Evolutionary conservation across 2,888 invertebrate genomes (phyloP), one percentile per base, ranked within the genome.

Genomic region (Congeria kusceri): DNA sequence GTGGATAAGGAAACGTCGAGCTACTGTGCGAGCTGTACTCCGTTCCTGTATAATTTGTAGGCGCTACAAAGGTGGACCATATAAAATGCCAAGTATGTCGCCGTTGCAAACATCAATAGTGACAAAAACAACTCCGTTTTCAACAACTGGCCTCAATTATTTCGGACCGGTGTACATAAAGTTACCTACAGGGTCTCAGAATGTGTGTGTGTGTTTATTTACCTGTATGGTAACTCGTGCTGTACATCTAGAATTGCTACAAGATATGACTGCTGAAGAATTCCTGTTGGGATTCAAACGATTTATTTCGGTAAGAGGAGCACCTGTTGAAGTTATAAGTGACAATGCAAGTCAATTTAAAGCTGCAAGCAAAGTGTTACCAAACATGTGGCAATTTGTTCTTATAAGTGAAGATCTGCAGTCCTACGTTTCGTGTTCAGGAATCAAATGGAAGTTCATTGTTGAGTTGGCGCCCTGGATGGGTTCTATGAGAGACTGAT

Each of bases 391-490:
- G 64, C 23, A 62, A 25, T 28, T 18, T n/a, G 32, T 59, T 9
- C 2, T 25, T 18, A 20, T 25, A 20, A 25, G 47, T 64, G 32
- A 49, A 4, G 65, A 65, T 18, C 56, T 64, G 3, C 56, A 63
- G 18, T 53, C 32, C 15, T 72, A 67, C 47, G 49, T 67, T 13
- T 57, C 67, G 3, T 28, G 39, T 44, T 29, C 3, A 3, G 53
- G 69, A 18, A 69, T 69, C 27, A 49, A 53, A 3, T 79, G 74
- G 68, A n/a, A 25, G 0, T 79, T 74, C 47, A 77, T 65, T 18
- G 47, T 77, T 32, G 63, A 80, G 44, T 59, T 77, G 18, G 70
- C 77, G 49, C 77, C 70, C 9, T 81, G 74, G 68, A 75, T 75
- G 66, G 79, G 69, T 32, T 69, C 47, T 74, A 79, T 32, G 79